Evolutionary conservation across 2,113 vertebrate species (phyloP).

Genomic region (Pao palembangensis): DNA sequence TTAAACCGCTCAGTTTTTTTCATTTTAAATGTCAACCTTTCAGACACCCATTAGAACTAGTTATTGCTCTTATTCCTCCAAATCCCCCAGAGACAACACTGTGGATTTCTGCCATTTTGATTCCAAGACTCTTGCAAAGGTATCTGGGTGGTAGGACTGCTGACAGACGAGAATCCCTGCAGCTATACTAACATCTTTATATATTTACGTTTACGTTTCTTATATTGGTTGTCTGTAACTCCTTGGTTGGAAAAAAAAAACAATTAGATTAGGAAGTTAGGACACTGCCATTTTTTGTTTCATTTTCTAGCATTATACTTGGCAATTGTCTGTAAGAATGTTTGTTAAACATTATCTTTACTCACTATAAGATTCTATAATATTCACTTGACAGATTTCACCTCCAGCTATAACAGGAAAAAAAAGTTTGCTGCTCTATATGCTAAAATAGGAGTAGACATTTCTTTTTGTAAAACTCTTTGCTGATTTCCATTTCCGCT

Average conservation of each 20-base stretch:
- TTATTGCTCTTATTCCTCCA: constrained; percentile 26
- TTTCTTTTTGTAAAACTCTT: no score
- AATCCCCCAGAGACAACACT: constrained; percentile 22
- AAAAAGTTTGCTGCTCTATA: no score
- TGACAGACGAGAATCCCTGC: constrained; percentile 19
- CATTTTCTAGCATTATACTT: no score
- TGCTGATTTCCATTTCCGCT: no score
- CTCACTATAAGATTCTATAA: no score
- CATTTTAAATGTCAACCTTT: neutral
- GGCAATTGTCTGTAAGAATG: no score
- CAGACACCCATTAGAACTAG: constrained; percentile 12
- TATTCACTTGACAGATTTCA: no score
- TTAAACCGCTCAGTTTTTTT: constrained; percentile 10
- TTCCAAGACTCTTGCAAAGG: constrained; percentile 26
- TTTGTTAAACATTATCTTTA: no score
- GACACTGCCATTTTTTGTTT: no score
- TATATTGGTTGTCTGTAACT: neutral
- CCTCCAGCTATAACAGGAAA: no score
- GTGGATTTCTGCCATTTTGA: constrained; percentile 21
- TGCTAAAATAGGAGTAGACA: no score
- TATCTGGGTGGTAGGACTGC: constrained; percentile 20
- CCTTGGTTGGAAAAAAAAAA: constrained; percentile 9
- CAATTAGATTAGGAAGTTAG: no score
- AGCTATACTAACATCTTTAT: constrained; percentile 18
- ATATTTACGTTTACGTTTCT: constrained; percentile 34